Conservation (phyloP, 1,140 invertebrate species). For the Chrysopa pallens region DNA sequence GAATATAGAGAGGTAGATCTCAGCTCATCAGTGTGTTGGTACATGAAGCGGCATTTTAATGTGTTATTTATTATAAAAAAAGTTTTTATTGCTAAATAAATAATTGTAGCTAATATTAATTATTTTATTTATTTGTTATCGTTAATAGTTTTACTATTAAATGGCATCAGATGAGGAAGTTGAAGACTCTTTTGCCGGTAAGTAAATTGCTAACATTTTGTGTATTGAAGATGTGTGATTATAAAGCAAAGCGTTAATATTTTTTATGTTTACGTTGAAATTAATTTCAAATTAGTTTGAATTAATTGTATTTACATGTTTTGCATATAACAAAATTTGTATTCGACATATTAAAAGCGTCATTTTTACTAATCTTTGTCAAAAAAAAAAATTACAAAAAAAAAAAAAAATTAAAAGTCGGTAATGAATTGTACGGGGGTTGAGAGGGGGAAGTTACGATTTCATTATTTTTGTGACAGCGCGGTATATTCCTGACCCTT, state of each 20-base stretch:
- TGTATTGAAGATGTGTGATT: not conserved
- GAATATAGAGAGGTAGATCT: too few species aligned
- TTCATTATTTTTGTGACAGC: slow-evolving; percentile 31
- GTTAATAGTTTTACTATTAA: too few species aligned
- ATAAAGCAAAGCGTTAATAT: not conserved
- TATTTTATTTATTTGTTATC: too few species aligned
- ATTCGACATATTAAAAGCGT: not conserved
- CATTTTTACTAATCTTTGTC: not conserved
- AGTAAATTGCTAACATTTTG: slow-evolving; percentile 25
- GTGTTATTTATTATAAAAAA: slow-evolving; percentile 1
- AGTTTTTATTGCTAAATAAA: not conserved
- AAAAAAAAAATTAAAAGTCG: slow-evolving; percentile 10
- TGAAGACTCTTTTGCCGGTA: slow-evolving; percentile 59
- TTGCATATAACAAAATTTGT: not conserved
- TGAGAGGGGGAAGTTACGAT: slow-evolving; percentile 13
- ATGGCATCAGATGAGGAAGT: slow-evolving; percentile 66
- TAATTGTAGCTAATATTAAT: not conserved
- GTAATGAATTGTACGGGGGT: slow-evolving; percentile 16
- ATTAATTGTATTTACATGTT: not conserved
- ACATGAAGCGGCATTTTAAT: too few species aligned
- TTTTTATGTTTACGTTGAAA: not conserved
- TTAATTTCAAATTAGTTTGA: not conserved
- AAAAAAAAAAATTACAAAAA: not conserved
- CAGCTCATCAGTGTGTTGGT: too few species aligned
- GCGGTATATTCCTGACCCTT: slow-evolving; percentile 28